phyloP scores from a whole-genome alignment of 2,797 vertebrate species.

The Sandelia bainsii region DNA sequence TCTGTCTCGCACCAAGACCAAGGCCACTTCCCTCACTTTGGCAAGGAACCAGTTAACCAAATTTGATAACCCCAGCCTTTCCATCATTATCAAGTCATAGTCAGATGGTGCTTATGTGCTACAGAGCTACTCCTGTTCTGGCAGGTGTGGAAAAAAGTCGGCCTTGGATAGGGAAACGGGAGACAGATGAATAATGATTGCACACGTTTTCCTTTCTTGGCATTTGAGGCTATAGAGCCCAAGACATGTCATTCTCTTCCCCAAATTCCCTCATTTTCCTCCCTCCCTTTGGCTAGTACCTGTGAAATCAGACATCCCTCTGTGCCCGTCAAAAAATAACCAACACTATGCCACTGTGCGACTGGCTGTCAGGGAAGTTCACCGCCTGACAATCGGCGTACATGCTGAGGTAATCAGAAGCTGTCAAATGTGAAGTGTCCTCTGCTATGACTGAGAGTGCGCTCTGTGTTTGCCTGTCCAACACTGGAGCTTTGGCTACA shows the following conservation, averaged over 20 bases:
- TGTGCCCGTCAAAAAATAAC: constrained; percentile 70
- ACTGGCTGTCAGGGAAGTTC: constrained; percentile 63
- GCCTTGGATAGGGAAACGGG: constrained; percentile 27
- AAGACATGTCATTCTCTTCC: constrained; percentile 30
- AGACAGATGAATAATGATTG: constrained; percentile 66
- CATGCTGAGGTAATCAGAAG: constrained; percentile 76
- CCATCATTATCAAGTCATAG: constrained; percentile 34
- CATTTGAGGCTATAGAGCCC: constrained; percentile 36
- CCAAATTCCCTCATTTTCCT: constrained; percentile 39
- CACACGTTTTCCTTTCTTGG: constrained; percentile 57
- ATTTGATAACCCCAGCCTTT: constrained; percentile 47
- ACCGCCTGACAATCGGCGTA: constrained; percentile 58
- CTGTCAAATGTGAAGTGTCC: constrained; percentile 75
- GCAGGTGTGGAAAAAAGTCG: constrained; percentile 35
- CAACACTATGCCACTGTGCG: constrained; percentile 54
- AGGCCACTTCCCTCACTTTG: constrained; percentile 54
- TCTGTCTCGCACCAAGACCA: constrained; percentile 58
- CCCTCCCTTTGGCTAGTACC: constrained; percentile 47
- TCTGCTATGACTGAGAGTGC: constrained; percentile 38
- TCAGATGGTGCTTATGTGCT: constrained; percentile 40
- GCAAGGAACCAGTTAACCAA: constrained; percentile 51
- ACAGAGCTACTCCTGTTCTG: constrained; percentile 29
- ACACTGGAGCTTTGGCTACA: constrained; percentile 33
- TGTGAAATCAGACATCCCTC: constrained; percentile 72
- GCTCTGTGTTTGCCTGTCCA: constrained; percentile 27